Base-by-base conservation (phyloP, 1,140 invertebrate species). In the Amyelois transitella region DNA sequence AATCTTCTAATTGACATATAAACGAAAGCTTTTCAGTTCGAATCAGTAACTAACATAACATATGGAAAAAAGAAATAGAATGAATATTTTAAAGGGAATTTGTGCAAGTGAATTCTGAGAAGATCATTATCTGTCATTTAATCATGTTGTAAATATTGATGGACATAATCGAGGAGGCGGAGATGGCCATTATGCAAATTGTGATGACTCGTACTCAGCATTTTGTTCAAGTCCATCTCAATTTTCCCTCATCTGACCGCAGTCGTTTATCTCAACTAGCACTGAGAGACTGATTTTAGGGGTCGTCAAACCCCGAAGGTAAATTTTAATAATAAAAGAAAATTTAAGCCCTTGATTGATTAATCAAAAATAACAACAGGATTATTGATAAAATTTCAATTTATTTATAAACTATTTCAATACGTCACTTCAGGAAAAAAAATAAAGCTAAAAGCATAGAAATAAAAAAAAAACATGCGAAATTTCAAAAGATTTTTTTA, bases 181-280 rank as follows among this genome's bases (percentile, higher is more conserved):
- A 58, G 70, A 66, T 57, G 53, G 60, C 57, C 58, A 71, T 77
- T 73, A 77, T 77, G 78, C 64, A 75, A 75, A 78, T 68, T 69
- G 60, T 63, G 62, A 62, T 69, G 67, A 60, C 55, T 53, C 45
- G 58, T 14, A 55, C 50, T 53, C 58, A 65, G 52, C 62, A 62
- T 58, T 57, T n/a, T n/a, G n/a, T n/a, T n/a, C n/a, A n/a, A n/a
- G n/a, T n/a, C n/a, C n/a, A n/a, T n/a, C n/a, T n/a, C n/a, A n/a
- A n/a, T n/a, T n/a, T n/a, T n/a, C n/a, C n/a, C n/a, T n/a, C n/a
- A n/a, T n/a, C n/a, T n/a, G 65, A 55, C 58, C 58, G 60, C 61
- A 60, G 47, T 63, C 64, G 63, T 68, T 72, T 60, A 74, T 76
- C 66, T 71, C 64, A 80, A 72, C 66, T 72, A 72, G 68, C 64